Evolutionary conservation across 23 tunicate genomes (phyloP), one percentile per base, ranked within the genome.

Genomic region (Trididemnum nubilum): DNA sequence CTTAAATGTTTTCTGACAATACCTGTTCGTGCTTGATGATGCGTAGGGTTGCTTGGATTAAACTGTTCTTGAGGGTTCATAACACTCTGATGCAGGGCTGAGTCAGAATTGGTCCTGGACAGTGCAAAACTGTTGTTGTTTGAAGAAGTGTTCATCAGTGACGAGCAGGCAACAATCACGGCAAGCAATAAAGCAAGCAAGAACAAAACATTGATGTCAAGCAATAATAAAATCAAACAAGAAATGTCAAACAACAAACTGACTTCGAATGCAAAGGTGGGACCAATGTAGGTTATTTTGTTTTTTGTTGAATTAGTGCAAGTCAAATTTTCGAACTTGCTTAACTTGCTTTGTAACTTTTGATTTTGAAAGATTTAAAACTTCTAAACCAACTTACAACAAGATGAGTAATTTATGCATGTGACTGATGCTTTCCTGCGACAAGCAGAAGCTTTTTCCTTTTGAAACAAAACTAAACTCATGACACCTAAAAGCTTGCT

Each of bases 71-170:
- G 97, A 28, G 91, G 97, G 44, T 92, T 86, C 97, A 93, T 87
- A 63, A 84, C 98, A 72, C 92, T 93, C 67, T 93, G 98, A 58
- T 93, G 98, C 24, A 93, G 83, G 33, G 98, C 98, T 15, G 98
- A 93, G 67, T 93, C 98, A 0, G 98, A 93, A 76, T 93, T 87
- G 80, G 98, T 93, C 76, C 98, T 93, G 91, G 98, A 93, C 83
- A 93, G 92, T 79, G 92, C 87, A 84, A 93, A 87, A 84, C 98
- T 85, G 87, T 29, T 85, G 87, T 29, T 51, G 79, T 73, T 36
- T 37, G 67, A 59, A 31, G 80, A 36, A 64, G 34, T 35, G 35
- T 23, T 33, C 71, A 52, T 79, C 71, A 33, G 74, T 64, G 33
- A 26, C n/a, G 67, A 26, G 67, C 67, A 61, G 67, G 67, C 67